Percentiles rank a stretch among this genome's conserved stretches.
Conservation (phyloP, 2,888 invertebrate species). For the Drosophila mettleri region DNA sequence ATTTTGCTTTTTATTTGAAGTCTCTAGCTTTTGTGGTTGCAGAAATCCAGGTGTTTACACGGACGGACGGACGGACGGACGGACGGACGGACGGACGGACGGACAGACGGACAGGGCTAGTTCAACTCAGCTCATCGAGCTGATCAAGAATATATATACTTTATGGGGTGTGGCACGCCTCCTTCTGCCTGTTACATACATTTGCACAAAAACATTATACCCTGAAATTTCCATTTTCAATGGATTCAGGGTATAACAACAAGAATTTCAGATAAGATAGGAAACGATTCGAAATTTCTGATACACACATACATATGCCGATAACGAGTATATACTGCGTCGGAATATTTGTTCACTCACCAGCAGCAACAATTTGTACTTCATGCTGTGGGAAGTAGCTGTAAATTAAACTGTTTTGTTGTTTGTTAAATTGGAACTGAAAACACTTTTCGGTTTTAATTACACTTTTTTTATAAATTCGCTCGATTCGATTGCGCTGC, state of each 20-base stretch:
- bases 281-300: slow-evolving; percentile 38
- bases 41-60: too few relatives aligned
- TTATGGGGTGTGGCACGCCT: too few relatives aligned
- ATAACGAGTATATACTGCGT: slow-evolving; percentile 6
- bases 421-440: slow-evolving; percentile 21
- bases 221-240: too few relatives aligned
- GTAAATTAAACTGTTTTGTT: slow-evolving; percentile 6
- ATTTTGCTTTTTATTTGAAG: too few relatives aligned
- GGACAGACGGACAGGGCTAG: too few relatives aligned
- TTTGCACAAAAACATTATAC: too few relatives aligned
- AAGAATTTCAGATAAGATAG: slow-evolving; percentile 68
- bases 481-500: slow-evolving; percentile 14
- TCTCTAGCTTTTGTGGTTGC: too few relatives aligned
- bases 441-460: slow-evolving; percentile 29
- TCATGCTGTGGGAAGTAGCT: slow-evolving; percentile 56
- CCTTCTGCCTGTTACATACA: too few relatives aligned
- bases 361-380: slow-evolving; percentile 64
- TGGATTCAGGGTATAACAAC: neutral
- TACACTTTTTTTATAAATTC: neutral
- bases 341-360: slow-evolving; percentile 61
- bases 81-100: too few relatives aligned
- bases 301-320: slow-evolving; percentile 6
- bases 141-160: too few relatives aligned
- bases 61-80: too few relatives aligned
- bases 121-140: too few relatives aligned